Percentiles rank a stretch among this genome's conserved stretches.
phyloP scores from a whole-genome alignment of 1,140 invertebrate species.

The Sarcophaga bullata region DNA sequence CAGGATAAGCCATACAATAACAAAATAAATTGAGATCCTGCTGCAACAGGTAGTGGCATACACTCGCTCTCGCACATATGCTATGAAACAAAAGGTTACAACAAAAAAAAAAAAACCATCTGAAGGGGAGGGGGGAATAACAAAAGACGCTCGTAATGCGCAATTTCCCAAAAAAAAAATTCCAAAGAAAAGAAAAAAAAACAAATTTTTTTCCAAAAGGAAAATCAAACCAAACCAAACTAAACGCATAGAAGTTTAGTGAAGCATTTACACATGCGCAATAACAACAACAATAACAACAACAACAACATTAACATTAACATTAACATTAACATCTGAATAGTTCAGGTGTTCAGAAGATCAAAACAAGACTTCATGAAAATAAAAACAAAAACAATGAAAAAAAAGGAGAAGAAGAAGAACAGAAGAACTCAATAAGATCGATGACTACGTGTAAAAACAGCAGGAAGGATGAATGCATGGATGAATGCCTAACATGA shows the following conservation, averaged over 20 bases:
- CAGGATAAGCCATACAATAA: no score
- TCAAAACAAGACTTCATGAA: slow-evolving; percentile 1
- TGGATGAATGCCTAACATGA: background rate
- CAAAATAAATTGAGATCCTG: no score
- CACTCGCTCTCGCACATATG: no score
- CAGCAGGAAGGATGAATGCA: slow-evolving; percentile 11
- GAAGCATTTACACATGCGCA: no score
- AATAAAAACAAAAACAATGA: background rate
- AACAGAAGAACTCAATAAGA: background rate
- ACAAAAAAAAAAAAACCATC: background rate
- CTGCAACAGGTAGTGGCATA: slow-evolving; percentile 13
- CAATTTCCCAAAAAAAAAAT: slow-evolving; percentile 22
- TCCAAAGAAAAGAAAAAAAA: background rate
- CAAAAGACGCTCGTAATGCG: slow-evolving; percentile 19
- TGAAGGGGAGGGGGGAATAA: no score
- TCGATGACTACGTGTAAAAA: background rate
- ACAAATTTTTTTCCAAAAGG: slow-evolving; percentile 15
- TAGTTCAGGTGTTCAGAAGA: slow-evolving; percentile 14
- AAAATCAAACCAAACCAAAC: no score
- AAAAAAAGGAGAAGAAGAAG: background rate
- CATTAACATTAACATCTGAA: background rate
- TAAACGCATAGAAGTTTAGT: no score
- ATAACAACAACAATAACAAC: no score
- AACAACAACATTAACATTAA: no score
- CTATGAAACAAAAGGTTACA: background rate